Conservation (phyloP, 2,797 vertebrate genomes). For the Sciurus carolinensis region DNA sequence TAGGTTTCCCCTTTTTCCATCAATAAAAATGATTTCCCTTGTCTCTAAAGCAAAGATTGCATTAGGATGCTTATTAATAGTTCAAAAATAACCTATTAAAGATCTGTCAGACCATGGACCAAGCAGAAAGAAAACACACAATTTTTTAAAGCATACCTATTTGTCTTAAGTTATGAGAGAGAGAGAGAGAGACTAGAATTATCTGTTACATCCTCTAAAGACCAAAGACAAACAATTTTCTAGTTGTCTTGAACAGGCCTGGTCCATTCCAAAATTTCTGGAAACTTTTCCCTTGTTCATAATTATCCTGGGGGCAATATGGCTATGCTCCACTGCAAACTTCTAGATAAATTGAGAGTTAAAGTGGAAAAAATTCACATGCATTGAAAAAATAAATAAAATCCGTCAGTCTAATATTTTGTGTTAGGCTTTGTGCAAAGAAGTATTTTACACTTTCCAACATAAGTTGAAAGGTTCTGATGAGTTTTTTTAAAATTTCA, state of each 20-base stretch:
- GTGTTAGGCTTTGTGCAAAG: neutral
- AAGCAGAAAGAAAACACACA: neutral
- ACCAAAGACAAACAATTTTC: neutral
- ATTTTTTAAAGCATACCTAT: neutral
- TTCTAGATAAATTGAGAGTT: neutral
- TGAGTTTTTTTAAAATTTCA: neutral
- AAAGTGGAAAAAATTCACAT: neutral
- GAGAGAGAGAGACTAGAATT: neutral
- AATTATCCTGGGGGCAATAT: neutral
- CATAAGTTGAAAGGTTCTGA: slow-evolving; percentile 5
- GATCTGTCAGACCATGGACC: neutral
- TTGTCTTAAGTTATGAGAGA: neutral
- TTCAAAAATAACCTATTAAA: neutral
- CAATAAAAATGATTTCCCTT: neutral
- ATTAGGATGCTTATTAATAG: neutral
- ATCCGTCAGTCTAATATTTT: slow-evolving; percentile 9
- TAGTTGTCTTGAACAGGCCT: neutral
- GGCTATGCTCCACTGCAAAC: neutral
- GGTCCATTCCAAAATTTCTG: neutral
- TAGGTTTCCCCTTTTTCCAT: neutral
- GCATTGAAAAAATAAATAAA: slow-evolving; percentile 2
- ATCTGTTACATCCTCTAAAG: neutral
- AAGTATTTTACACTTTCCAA: neutral
- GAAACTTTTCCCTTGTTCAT: neutral
- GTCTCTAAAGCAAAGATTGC: neutral